phyloP scores from a whole-genome alignment of 2,113 vertebrate genomes.

The Campylomormyrus numenius region DNA sequence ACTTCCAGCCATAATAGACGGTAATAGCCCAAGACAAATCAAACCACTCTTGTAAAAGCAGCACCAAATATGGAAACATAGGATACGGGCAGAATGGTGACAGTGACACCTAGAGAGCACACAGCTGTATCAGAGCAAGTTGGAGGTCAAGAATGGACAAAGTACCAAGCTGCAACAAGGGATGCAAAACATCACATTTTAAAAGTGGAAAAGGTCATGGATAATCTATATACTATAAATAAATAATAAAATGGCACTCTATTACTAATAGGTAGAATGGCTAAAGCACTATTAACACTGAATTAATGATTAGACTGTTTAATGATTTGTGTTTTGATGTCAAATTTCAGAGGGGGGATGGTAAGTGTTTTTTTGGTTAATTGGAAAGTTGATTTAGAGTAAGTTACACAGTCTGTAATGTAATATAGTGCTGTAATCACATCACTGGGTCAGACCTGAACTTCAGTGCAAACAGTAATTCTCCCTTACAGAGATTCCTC shows the following conservation, averaged over 20 bases:
- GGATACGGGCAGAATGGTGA: conserved; percentile 37
- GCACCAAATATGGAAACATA: conserved; percentile 63
- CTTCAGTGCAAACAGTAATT: conserved; percentile 34
- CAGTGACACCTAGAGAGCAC: conserved; percentile 46
- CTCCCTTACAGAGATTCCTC: conserved; percentile 45
- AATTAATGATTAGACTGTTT: background rate
- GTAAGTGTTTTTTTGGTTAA: background rate
- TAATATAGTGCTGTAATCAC: background rate
- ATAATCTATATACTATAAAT: background rate
- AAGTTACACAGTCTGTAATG: too few relatives aligned
- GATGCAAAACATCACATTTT: background rate
- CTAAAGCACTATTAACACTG: background rate
- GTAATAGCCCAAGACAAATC: conserved; percentile 99
- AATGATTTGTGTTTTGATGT: background rate
- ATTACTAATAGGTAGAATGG: background rate
- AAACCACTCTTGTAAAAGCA: conserved; percentile 89
- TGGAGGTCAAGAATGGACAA: conserved; percentile 62
- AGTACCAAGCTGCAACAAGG: conserved; percentile 25
- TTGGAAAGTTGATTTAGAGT: background rate
- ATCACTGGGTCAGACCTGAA: background rate
- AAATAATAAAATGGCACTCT: background rate
- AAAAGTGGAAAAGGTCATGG: background rate
- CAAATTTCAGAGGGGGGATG: background rate
- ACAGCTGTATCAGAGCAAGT: conserved; percentile 49
- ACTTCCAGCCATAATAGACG: conserved; percentile 95